A percentile compares a stretch with the other conserved stretches of the same genome.
Conservation (phyloP, 2,888 invertebrate species). For the Scotopteryx bipunctaria region DNA sequence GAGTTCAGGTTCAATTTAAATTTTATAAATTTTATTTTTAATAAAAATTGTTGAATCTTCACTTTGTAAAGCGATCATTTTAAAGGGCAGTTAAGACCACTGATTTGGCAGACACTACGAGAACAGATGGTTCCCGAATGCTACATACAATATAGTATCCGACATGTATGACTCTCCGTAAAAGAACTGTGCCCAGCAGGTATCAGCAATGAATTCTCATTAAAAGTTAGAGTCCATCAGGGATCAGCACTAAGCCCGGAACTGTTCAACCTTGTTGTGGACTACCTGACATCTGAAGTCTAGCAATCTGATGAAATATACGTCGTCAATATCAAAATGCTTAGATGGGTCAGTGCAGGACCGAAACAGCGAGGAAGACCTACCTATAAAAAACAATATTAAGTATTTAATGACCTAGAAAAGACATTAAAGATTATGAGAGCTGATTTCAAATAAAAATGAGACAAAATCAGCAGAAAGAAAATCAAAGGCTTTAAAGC, state of each 20-base stretch:
- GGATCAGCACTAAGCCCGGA: neutral
- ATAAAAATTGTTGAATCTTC: neutral
- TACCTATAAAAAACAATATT: too few species aligned
- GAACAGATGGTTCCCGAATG: neutral
- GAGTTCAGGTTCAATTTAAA: slow-evolving; percentile 6
- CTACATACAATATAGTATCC: neutral
- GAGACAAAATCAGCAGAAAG: too few species aligned
- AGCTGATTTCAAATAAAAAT: too few species aligned
- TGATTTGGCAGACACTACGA: neutral
- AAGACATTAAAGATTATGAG: too few species aligned
- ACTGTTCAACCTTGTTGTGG: neutral
- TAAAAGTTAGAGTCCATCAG: neutral
- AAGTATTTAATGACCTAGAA: too few species aligned
- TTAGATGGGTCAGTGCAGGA: too few species aligned
- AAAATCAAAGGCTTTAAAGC: too few species aligned
- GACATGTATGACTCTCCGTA: neutral
- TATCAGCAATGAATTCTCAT: neutral
- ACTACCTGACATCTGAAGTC: neutral
- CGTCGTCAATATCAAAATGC: too few species aligned
- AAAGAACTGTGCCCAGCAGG: neutral
- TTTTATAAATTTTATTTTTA: too few species aligned
- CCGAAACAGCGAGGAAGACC: too few species aligned
- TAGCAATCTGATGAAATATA: too few species aligned
- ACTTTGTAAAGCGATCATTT: neutral
- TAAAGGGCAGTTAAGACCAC: too few species aligned